These are phyloP conservation scores for Euura saliciscinereae DNA, from an alignment of 1,140 invertebrate genomes.

Conservation along the genomic window DNA sequence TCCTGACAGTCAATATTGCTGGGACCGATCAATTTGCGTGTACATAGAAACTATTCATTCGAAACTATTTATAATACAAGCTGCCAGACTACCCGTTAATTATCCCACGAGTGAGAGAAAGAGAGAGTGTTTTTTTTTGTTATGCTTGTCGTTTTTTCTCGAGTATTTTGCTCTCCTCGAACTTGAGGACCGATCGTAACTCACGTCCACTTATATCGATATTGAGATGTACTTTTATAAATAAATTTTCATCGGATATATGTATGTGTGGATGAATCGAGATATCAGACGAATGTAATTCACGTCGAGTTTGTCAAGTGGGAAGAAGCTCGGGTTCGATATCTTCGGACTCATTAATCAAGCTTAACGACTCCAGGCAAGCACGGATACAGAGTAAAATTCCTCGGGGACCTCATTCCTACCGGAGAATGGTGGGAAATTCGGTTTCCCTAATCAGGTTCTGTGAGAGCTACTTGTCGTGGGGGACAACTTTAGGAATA, in stretches of 20 bases:
- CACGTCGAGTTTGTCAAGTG: slow-evolving; percentile 1
- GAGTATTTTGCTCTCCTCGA: background rate
- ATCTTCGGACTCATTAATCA: slow-evolving; percentile 1
- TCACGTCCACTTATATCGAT: background rate
- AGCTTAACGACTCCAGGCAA: background rate
- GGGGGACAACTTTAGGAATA: too few species aligned
- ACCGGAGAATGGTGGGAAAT: background rate
- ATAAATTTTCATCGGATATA: too few species aligned
- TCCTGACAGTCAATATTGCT: too few species aligned
- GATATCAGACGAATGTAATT: background rate
- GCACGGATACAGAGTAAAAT: background rate
- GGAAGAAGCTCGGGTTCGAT: background rate
- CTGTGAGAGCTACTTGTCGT: background rate
- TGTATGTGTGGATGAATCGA: background rate
- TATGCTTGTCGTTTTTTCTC: background rate
- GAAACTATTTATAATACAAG: too few species aligned
- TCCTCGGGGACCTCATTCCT: background rate
- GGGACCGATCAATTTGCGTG: too few species aligned
- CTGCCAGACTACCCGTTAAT: too few species aligned
- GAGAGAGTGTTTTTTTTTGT: background rate
- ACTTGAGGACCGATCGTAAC: background rate
- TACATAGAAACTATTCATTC: too few species aligned
- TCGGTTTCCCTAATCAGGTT: slow-evolving; percentile 1
- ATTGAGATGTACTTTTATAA: background rate
- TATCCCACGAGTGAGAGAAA: too few species aligned